phyloP scores from a whole-genome alignment of 2,888 invertebrate genomes.

The Ophioninae sp. region DNA sequence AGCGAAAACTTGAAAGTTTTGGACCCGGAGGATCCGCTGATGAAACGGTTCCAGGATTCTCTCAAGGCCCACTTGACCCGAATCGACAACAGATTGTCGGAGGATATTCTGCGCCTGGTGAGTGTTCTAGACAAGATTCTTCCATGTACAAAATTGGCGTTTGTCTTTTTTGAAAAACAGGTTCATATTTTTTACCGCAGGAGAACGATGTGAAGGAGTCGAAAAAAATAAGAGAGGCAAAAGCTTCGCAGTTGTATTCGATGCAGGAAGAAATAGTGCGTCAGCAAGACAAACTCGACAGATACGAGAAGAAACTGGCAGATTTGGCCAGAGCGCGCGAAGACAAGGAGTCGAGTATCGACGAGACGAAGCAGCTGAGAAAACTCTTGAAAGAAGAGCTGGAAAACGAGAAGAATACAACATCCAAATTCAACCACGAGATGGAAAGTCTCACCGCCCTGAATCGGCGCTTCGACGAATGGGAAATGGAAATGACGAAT shows the following conservation, averaged over 20 bases:
- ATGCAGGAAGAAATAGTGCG: constrained; percentile 84
- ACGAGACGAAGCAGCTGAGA: constrained; percentile 81
- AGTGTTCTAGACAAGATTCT: constrained; percentile 59
- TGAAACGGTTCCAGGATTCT: constrained; percentile 88
- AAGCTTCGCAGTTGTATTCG: constrained; percentile 84
- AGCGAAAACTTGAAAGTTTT: constrained; percentile 81
- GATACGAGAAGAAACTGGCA: constrained; percentile 82
- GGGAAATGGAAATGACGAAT: constrained; percentile 86
- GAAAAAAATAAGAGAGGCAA: constrained; percentile 83
- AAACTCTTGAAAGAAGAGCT: constrained; percentile 82
- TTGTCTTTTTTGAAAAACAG: background rate
- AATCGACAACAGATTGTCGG: constrained; percentile 85
- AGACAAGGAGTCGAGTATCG: constrained; percentile 82
- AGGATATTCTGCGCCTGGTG: constrained; percentile 87
- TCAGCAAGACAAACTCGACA: constrained; percentile 83
- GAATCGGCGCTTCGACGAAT: constrained; percentile 84
- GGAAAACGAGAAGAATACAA: constrained; percentile 75
- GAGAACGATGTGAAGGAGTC: constrained; percentile 81
- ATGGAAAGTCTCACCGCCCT: constrained; percentile 83
- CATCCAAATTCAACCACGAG: constrained; percentile 78
- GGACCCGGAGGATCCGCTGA: constrained; percentile 88
- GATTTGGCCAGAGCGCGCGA: constrained; percentile 82
- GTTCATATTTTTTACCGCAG: constrained; percentile 69
- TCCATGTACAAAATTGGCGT: background rate
- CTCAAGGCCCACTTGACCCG: constrained; percentile 85